Evolutionary conservation across 2,113 vertebrate genomes (phyloP), one percentile per base, ranked within the genome.

Genomic region (Cygnus buccinator): DNA sequence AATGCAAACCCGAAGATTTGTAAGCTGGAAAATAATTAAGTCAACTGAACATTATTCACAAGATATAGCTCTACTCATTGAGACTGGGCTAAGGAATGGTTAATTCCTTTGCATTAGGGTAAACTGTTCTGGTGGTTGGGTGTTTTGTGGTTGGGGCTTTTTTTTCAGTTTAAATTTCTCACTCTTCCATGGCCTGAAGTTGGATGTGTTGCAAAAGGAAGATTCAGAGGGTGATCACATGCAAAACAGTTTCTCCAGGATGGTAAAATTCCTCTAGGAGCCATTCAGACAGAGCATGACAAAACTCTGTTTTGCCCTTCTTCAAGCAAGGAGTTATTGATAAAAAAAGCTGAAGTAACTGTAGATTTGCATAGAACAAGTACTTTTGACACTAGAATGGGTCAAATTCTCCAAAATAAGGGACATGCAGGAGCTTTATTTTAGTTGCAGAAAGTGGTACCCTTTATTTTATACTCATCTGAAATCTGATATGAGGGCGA

Each of bases 141-240:
- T 52, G 7, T 0, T 2, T 63, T 0, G 11, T 29, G 46, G 46
- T 48, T 48, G 20, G 46, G 46, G 46, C 46, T 52, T 28, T 37
- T 19, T 31, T 75, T 39, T 63, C 72, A 31, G 13, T 74, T 80
- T 62, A 39, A 54, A 48, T n/a, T 87, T 77, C 50, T 87, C 70
- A 25, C 35, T 71, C 78, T 90, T 63, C 66, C 48, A 43, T 13
- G 28, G 54, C 16, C 23, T 71, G 28, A 72, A 78, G 13, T 62
- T 66, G 43, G 9, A 75, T 50, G 44, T 2, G 1, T 50, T 18
- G 18, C 18, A 39, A 66, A 75, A 93, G 13, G 29, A 85, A 75
- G 48, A 61, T 6, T 84, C 39, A 9, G 19, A 61, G 52, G 68
- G 54, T 0, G 0, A 61, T 31, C 20, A 46, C 35, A 28, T 1